phyloP scores from a whole-genome alignment of 1,140 invertebrate species.

The Goniozus legneri region DNA sequence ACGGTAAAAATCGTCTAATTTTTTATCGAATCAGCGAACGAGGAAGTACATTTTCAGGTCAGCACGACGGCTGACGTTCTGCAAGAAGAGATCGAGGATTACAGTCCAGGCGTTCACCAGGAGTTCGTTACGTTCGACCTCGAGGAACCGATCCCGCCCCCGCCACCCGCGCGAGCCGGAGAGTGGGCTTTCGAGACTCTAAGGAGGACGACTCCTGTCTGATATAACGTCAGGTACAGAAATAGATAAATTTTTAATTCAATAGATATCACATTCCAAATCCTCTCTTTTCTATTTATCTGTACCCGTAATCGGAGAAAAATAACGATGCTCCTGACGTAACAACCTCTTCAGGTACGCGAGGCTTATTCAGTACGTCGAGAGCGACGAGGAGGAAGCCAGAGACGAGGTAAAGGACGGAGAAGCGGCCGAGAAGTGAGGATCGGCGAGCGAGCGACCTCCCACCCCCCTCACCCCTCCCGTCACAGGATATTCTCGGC shows the following conservation, averaged over 20 bases:
- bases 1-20: no score
- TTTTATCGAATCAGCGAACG: no score
- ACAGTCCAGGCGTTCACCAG: constrained; percentile 41
- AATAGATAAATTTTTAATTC: neutral
- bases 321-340: neutral
- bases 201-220: constrained; percentile 56
- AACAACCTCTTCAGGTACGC: constrained; percentile 32
- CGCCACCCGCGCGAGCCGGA: constrained; percentile 36
- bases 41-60: constrained; percentile 33
- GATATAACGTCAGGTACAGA: constrained; percentile 49
- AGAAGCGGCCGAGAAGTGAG: no score
- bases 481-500: no score
- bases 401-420: constrained; percentile 19
- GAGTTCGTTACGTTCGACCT: constrained; percentile 54
- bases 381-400: constrained; percentile 27
- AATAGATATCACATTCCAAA: neutral
- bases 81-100: constrained; percentile 38
- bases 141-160: constrained; percentile 44
- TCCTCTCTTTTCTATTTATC: neutral
- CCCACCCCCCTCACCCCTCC: no score
- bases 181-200: constrained; percentile 51
- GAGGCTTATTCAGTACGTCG: constrained; percentile 38
- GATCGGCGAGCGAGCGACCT: no score
- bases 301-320: no score
- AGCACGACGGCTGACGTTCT: constrained; percentile 58